These are phyloP conservation scores for Pristionchus exspectatus DNA, from an alignment of 2,888 invertebrate genomes.

Conservation along the genomic window DNA sequence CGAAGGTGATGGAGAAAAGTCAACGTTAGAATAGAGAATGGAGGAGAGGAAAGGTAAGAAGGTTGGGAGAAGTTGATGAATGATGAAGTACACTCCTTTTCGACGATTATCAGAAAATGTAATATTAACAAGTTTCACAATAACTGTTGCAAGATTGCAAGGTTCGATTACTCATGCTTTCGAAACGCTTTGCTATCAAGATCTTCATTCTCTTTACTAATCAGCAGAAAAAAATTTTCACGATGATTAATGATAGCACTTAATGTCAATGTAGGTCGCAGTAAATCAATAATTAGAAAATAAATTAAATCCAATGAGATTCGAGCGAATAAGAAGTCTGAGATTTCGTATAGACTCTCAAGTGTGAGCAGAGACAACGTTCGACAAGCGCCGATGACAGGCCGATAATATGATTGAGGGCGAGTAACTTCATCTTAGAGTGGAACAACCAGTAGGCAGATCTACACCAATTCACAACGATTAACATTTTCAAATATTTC, in stretches of 20 bases:
- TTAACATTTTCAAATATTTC: no score
- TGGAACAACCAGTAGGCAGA: not conserved
- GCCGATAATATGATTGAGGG: not conserved
- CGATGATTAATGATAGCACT: no score
- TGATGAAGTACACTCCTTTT: not conserved
- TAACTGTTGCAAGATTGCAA: no score
- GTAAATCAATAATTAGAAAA: not conserved
- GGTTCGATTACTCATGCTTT: no score
- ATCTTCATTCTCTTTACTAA: no score
- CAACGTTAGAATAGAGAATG: not conserved
- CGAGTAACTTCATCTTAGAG: not conserved
- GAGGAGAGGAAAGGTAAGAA: slow-evolving; percentile 11
- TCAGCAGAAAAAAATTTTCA: no score
- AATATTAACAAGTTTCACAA: no score
- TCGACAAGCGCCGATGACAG: not conserved
- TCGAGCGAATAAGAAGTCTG: not conserved
- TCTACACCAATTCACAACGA: not conserved
- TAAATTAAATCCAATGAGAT: not conserved
- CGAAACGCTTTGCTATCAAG: no score
- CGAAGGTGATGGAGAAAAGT: slow-evolving; percentile 9
- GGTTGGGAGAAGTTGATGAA: not conserved
- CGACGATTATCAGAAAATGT: no score
- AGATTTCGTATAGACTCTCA: not conserved
- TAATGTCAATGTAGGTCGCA: no score
- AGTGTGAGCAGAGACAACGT: not conserved